Evolutionary conservation across 2,797 vertebrate species (phyloP), one percentile per base, ranked within the genome.

Genomic region (Chelidonichthys spinosus): DNA sequence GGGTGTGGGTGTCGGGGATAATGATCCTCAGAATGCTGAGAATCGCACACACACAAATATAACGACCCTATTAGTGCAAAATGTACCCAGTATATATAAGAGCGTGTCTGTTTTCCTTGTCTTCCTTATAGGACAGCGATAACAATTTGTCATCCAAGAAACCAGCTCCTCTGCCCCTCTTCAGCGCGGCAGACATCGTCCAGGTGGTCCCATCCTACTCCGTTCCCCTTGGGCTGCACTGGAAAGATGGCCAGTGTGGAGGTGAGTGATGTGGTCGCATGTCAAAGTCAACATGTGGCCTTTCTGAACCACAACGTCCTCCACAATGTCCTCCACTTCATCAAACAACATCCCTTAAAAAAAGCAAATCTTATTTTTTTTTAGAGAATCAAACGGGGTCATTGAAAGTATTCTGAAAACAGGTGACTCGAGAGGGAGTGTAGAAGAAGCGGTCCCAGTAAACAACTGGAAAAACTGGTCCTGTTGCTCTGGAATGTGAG

Each of bases 131-230:
- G 93, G 92, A 94, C 52, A 44, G 17, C 7, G 88, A 89, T 71
- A 59, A 76, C 33, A 88, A 52, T 11, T 58, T 74, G 44, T 76
- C 85, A 7, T 80, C 86, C 32, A 92, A 90, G 80, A 95, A 93
- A 72, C 55, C 77, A 0, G 42, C 78, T 9, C 79, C 90, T 25
- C 76, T 89, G 13, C 88, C 92, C 5, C 67, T 95, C 52, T 94
- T 94, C 83, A 93, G 86, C 10, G 93, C 93, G 0, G 90, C 90
- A 44, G 95, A 95, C 68, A 93, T 95, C 54, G 3, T 94, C 42
- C 94, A 94, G 80, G 94, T 95, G 69, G 84, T 92, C 63, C 84
- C 92, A 0, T 89, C 89, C 0, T 76, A 82, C 44, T 75, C 91
- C 0, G 73, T 76, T 42, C 87, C 85, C 17, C 40, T 49, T 0